These are phyloP conservation scores for Malthinus flaveolus DNA, from an alignment of 2,888 invertebrate species.

Conservation along the genomic window DNA sequence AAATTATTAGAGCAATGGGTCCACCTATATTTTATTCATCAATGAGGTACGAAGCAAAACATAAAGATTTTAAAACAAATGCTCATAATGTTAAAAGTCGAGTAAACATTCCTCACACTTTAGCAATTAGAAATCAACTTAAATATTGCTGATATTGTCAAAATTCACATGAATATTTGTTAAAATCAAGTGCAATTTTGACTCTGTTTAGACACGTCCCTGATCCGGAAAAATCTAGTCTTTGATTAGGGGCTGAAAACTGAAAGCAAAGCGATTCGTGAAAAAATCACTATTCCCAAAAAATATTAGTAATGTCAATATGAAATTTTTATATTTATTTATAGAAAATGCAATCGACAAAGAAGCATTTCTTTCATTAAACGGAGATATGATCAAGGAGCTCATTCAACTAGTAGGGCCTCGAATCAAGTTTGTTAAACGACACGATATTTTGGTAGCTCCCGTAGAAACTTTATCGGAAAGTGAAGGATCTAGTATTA, in stretches of 20 bases:
- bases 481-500: neutral
- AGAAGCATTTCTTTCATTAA: neutral
- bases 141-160: too few relatives aligned
- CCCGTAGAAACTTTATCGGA: neutral
- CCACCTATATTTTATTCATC: neutral
- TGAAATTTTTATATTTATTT: too few relatives aligned
- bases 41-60: too few relatives aligned
- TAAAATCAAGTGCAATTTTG: too few relatives aligned
- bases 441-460: neutral
- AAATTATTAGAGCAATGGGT: neutral
- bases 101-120: neutral
- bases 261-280: too few relatives aligned
- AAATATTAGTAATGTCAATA: too few relatives aligned
- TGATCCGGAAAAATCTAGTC: too few relatives aligned
- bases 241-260: too few relatives aligned
- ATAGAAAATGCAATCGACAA: too few relatives aligned
- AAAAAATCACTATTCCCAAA: too few relatives aligned
- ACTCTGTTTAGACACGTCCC: too few relatives aligned
- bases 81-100: neutral
- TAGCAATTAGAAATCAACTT: neutral
- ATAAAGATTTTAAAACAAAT: constrained; percentile 6
- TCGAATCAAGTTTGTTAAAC: neutral
- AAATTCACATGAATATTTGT: too few relatives aligned
- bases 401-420: neutral
- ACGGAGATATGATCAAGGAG: neutral